A percentile compares a stretch with the other conserved stretches of the same genome.
These are phyloP conservation scores for Cecidostiba fungosa DNA, from an alignment of 2,888 invertebrate species.

Conservation along the genomic window DNA sequence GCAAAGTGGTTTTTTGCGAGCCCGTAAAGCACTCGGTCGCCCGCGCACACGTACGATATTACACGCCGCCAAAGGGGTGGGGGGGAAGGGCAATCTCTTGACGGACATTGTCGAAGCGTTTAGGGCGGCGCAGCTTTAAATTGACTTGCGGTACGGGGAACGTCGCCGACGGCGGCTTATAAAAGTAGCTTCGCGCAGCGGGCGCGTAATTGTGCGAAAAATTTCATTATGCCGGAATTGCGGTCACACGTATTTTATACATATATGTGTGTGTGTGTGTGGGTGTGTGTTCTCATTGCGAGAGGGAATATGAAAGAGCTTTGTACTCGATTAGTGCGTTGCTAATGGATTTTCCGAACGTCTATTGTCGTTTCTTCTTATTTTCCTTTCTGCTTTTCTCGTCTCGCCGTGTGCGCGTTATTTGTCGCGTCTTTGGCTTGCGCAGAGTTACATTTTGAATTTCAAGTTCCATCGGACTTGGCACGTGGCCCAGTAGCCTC, in stretches of 20 bases:
- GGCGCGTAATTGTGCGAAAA: slow-evolving; percentile 44
- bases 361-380: not conserved
- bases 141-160: slow-evolving; percentile 37
- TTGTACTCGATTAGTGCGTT: slow-evolving; percentile 7
- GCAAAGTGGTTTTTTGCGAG: slow-evolving; percentile 60
- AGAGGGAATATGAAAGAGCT: not conserved
- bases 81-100: slow-evolving; percentile 42
- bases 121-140: slow-evolving; percentile 43
- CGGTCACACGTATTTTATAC: not conserved
- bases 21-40: slow-evolving; percentile 43
- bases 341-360: slow-evolving; percentile 40
- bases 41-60: slow-evolving; percentile 22
- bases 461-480: slow-evolving; percentile 40
- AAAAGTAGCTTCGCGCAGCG: not conserved
- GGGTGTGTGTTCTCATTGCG: not conserved
- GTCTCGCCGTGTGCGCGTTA: not conserved
- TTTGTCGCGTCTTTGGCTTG: not conserved
- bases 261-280: too few relatives aligned
- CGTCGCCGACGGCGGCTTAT: not conserved
- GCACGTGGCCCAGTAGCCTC: slow-evolving; percentile 14
- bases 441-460: slow-evolving; percentile 33
- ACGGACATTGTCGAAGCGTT: slow-evolving; percentile 57
- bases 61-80: slow-evolving; percentile 10
- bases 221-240: slow-evolving; percentile 48
- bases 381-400: not conserved